Conservation (phyloP, 2,888 invertebrate genomes). For the Dysmachus trigonus region DNA sequence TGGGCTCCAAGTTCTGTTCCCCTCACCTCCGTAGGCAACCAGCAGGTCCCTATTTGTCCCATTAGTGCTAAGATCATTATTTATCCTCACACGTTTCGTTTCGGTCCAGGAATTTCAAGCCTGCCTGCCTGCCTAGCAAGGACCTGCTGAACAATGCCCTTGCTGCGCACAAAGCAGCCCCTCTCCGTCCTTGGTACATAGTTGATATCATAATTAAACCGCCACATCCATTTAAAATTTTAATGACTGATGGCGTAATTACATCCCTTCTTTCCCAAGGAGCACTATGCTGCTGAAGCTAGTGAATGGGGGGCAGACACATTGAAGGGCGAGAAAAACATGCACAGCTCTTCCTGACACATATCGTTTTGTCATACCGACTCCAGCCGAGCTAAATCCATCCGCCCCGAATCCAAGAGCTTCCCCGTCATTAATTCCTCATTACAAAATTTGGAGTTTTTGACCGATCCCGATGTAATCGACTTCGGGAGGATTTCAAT, state of each 20-base stretch:
- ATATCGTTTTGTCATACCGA: neutral
- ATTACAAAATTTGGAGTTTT: constrained; percentile 18
- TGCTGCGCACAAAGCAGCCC: neutral
- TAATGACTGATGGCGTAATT: constrained; percentile 19
- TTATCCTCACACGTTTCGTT: neutral
- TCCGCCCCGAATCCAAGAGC: neutral
- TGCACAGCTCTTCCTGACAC: neutral
- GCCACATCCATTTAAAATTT: constrained; percentile 25
- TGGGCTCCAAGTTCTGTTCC: neutral
- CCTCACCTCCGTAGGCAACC: neutral
- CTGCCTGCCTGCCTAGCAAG: neutral
- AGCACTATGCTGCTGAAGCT: neutral
- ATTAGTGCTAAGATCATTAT: neutral
- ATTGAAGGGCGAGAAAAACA: neutral
- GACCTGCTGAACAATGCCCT: neutral
- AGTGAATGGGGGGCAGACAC: neutral
- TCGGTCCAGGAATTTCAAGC: neutral
- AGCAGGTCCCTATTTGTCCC: neutral
- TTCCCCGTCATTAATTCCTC: constrained; percentile 5
- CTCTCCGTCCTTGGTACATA: neutral
- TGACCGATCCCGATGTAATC: neutral
- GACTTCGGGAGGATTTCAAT: constrained; percentile 17
- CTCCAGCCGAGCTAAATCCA: neutral
- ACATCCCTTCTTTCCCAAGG: neutral
- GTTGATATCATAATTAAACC: constrained; percentile 16